phyloP scores from a whole-genome alignment of 92 coral and sea anemone species.

The Zoanthus sansibaricus region DNA sequence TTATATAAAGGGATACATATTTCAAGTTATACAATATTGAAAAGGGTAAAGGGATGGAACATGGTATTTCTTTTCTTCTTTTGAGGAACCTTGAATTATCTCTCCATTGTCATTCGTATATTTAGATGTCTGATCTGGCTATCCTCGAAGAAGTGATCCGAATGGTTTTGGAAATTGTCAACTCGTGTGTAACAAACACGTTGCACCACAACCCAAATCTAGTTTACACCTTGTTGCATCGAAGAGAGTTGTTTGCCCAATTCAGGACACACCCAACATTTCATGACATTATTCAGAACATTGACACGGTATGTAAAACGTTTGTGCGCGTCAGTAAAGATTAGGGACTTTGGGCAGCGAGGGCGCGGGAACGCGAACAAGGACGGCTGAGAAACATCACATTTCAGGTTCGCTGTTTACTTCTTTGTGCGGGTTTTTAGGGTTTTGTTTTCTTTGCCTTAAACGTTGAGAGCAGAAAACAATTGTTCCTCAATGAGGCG shows the following conservation, averaged over 20 bases:
- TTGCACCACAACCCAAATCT: conserved; percentile 98
- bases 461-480: too few relatives aligned
- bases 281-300: conserved; percentile 97
- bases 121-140: conserved; percentile 91
- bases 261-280: conserved; percentile 95
- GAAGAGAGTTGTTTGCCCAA: conserved; percentile 98
- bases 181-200: conserved; percentile 98
- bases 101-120: background rate
- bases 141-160: conserved; percentile 96
- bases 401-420: too few relatives aligned
- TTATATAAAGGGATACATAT: too few relatives aligned
- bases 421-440: too few relatives aligned
- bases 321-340: background rate
- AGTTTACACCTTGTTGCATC: conserved; percentile 93
- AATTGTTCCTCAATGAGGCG: too few relatives aligned
- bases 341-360: too few relatives aligned
- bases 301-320: conserved; percentile 86
- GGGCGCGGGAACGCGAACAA: too few relatives aligned
- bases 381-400: too few relatives aligned
- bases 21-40: too few relatives aligned
- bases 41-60: background rate
- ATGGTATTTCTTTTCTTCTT: too few relatives aligned
- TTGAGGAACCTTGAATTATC: too few relatives aligned
- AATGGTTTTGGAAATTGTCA: conserved; percentile 97
- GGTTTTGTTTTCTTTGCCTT: too few relatives aligned